Base-by-base conservation (phyloP, 2,797 vertebrate species). In the Sebastes trivittatus region DNA sequence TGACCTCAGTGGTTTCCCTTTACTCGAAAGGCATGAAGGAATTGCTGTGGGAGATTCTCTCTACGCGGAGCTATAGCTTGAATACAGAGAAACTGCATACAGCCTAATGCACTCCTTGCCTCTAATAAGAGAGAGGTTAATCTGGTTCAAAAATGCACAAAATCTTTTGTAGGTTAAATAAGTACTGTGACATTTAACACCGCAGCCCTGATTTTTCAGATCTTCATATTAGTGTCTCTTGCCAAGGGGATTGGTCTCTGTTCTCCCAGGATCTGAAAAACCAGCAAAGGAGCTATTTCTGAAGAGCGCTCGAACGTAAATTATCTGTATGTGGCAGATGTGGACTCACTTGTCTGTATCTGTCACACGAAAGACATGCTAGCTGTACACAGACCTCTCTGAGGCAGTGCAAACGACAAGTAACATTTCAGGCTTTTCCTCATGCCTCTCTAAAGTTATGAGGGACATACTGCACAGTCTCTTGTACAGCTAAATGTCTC, bases 1-100 rank as follows among this genome's bases (percentile, higher is more conserved):
- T 94, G 90, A 95, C 92, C 89, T 94, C 90, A 84, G 77, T 88
- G 83, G 83, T 93, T 84, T 91, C 77, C 78, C 80, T 90, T 89
- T 83, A 79, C 85, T 83, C 65, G 11, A 85, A 91, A 87, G 75
- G 83, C 84, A 85, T 87, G 87, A 89, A 88, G 81, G 74, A 90
- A 85, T 61, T 80, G 75, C 75, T 78, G 66, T 71, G 25, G 71
- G 66, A 59, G 70, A 67, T 74, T 66, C 30, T 76, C 49, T 65
- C 27, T 59, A 54, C 36, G 55, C 61, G 30, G 58, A 78, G 56
- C 63, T 55, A 23, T 29, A 54, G 58, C 55, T 76, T 82, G 61
- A 80, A 77, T 67, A 36, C 54, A 69, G 65, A 56, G 29, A 83
- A 79, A 70, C 65, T 80, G 29, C 68, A 67, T 73, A 54, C 59